Percentiles rank a stretch among this genome's conserved stretches.
Evolutionary conservation across 92 coral and sea anemone species (phyloP).

Genomic region (Parazoanthus swiftii): DNA sequence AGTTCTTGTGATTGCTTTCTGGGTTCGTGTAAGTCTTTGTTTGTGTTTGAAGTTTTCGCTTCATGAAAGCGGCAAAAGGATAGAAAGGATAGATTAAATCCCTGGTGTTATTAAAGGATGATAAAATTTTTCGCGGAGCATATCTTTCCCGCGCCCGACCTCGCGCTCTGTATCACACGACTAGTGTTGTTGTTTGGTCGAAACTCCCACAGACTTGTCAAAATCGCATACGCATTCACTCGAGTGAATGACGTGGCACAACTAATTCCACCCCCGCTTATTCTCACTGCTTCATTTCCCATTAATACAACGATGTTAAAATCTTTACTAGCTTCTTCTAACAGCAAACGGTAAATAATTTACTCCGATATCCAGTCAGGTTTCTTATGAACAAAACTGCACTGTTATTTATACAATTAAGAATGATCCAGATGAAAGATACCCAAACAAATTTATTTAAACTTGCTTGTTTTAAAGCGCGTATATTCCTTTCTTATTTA

Average conservation of each 20-base stretch:
- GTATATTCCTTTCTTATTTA: neutral
- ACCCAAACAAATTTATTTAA: neutral
- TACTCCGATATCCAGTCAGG: neutral
- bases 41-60: neutral
- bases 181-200: conserved; percentile 24
- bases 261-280: conserved; percentile 38
- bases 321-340: conserved; percentile 4
- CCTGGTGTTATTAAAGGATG: neutral
- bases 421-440: neutral
- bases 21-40: neutral
- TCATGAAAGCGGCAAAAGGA: conserved; percentile 26
- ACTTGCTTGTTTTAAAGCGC: neutral
- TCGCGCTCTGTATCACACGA: neutral
- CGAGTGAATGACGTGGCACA: conserved; percentile 40
- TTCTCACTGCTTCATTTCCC: neutral
- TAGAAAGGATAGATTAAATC: neutral
- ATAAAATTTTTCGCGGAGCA: neutral
- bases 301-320: neutral
- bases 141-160: conserved; percentile 13
- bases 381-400: neutral
- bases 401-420: too few species aligned
- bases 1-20: neutral
- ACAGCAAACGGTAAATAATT: neutral
- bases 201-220: conserved; percentile 35
- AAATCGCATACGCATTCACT: conserved; percentile 14